Evolutionary conservation across 2,797 vertebrate species (phyloP).

Genomic region (Mus spretus): DNA sequence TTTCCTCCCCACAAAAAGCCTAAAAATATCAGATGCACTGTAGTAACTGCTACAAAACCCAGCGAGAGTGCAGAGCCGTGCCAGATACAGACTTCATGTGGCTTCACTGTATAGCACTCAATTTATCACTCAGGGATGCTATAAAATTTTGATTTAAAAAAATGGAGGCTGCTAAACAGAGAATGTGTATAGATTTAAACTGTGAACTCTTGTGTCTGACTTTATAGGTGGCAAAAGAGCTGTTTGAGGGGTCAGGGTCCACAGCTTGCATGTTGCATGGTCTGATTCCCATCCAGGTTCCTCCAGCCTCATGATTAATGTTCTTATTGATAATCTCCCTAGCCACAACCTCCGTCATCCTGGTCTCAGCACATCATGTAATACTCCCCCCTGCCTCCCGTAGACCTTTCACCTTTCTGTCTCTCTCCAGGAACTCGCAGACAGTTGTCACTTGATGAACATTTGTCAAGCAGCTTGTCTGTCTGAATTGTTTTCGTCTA

Average conservation of each 20-base stretch:
- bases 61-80: fast-evolving
- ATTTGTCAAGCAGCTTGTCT: neutral
- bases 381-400: neutral
- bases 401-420: neutral
- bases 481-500: neutral
- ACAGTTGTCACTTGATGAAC: conserved; percentile 20
- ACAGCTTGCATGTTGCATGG: neutral
- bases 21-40: fast-evolving
- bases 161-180: neutral
- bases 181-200: neutral
- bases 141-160: neutral
- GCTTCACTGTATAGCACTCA: neutral
- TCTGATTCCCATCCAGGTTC: neutral
- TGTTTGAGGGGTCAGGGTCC: neutral
- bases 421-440: neutral
- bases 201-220: neutral
- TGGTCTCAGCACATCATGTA: no score
- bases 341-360: neutral
- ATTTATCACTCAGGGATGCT: neutral
- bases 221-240: neutral
- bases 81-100: no score
- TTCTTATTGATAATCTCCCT: fast-evolving
- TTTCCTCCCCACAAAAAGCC: neutral
- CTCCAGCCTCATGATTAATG: neutral
- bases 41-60: fast-evolving